Evolutionary conservation across 2,797 vertebrate species (phyloP), one percentile per base, ranked within the genome.

Genomic region (Etheostoma nigrum): DNA sequence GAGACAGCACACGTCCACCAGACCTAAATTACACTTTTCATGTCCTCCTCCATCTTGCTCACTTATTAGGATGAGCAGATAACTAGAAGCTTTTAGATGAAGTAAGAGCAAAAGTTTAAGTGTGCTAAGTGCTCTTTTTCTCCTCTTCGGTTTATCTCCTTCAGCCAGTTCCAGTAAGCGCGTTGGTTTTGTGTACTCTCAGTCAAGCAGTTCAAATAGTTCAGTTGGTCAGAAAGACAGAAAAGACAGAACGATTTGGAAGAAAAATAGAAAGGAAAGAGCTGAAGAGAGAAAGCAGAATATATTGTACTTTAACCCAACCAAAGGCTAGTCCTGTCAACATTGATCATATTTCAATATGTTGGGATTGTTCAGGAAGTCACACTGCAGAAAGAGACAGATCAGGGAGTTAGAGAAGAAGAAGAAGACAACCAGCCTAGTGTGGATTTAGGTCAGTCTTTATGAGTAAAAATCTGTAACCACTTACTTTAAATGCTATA

Each of bases 151-250:
- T 87, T 76, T 76, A 69, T 89, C 77, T 81, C 48, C 60, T 40
- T 76, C 27, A 54, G 59, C 64, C 73, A 55, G 63, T 93, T 93
- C 90, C 90, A 83, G 91, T 90, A 89, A 91, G 79, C 40, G 60
- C 75, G 52, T 25, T 51, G 69, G 11, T 61, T 66, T 79, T 78
- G 76, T 60, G 53, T 82, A 73, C 74, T 83, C 85, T 84, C 76
- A 76, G 83, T 78, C 76, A 66, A 52, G 62, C 60, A 36, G 88
- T 93, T 93, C 78, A 89, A 74, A 90, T 84, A 78, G 89, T 91
- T 93, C 86, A n/a, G n/a, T n/a, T n/a, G n/a, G n/a, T n/a, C n/a
- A n/a, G n/a, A n/a, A n/a, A n/a, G n/a, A n/a, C n/a, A n/a, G n/a
- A n/a, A n/a, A n/a, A n/a, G n/a, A n/a, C n/a, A n/a, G n/a, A n/a